Evolutionary conservation across 2,113 vertebrate genomes (phyloP), one percentile per base, ranked within the genome.

Genomic region (Eleginops maclovinus): DNA sequence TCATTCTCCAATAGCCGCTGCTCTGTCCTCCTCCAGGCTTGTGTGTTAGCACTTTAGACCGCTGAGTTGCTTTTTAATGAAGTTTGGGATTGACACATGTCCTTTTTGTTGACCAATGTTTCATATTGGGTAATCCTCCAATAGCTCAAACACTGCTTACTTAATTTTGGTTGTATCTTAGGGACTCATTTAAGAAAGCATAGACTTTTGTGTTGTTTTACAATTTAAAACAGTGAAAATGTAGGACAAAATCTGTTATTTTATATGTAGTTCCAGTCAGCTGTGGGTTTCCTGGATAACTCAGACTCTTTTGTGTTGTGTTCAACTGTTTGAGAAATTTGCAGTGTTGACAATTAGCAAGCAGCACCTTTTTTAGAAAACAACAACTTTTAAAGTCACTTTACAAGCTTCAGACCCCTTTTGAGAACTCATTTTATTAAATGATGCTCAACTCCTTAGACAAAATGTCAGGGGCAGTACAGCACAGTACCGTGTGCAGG

Each of bases 1-100:
- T 75, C 36, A 41, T 41, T 67, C 63, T 72, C 74, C 58, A 69
- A 10, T 56, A 72, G 53, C 41, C 7, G 1, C 43, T 24, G 17
- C 54, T 59, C 15, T 28, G 7, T 10, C 50, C 24, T 21, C 46
- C 12, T 36, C 24, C 26, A 53, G 58, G n/a, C 41, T 14, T 55
- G 19, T 6, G 59, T 12, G 26, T n/a, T 50, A 2, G 14, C 12
- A 13, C 15, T 21, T 9, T 60, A 8, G 36, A 77, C 3, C 10
- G 14, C 26, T n/a, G 19, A 54, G 17, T 28, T 0, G 9, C 3
- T 54, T 41, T 63, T 64, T 22, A 17, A 58, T 44, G 7, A 55
- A 41, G 22, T 62, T 46, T 46, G 2, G 26, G 9, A 24, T 31
- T 15, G 46, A 24, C 44, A 28, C 21, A 14, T 50, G 5, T 56